These are phyloP conservation scores for Nannospalax galili DNA, from an alignment of 2,113 vertebrate genomes.

Conservation along the genomic window DNA sequence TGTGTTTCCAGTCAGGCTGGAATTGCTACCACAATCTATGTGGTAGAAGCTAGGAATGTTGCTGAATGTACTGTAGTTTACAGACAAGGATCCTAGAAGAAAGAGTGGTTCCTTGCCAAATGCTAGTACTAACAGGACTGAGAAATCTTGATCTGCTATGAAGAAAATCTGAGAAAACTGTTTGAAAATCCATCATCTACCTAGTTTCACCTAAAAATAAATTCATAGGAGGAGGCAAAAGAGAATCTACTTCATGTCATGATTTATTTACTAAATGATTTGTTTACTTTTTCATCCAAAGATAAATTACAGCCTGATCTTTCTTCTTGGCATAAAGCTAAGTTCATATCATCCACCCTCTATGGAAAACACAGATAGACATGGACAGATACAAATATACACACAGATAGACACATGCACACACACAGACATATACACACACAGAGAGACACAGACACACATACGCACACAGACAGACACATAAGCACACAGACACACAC, in stretches of 20 bases:
- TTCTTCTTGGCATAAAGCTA: not conserved
- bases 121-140: not conserved
- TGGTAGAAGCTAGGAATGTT: not conserved
- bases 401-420: not conserved
- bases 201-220: not conserved
- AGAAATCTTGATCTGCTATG: not conserved
- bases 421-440: not conserved
- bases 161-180: not conserved
- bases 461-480: not conserved
- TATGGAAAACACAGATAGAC: not conserved
- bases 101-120: not conserved
- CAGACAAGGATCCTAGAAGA: not conserved
- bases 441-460: not conserved
- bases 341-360: not conserved
- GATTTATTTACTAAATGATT: slow-evolving; percentile 1
- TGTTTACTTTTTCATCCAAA: not conserved
- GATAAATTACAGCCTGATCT: not conserved
- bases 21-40: not conserved
- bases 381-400: not conserved
- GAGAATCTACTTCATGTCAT: not conserved
- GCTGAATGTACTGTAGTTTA: no score
- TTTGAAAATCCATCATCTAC: not conserved
- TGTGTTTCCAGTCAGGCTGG: not conserved
- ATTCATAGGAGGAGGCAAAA: not conserved
- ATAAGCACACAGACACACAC: not conserved